phyloP scores from a whole-genome alignment of 1,140 invertebrate genomes.

The Delia radicum region DNA sequence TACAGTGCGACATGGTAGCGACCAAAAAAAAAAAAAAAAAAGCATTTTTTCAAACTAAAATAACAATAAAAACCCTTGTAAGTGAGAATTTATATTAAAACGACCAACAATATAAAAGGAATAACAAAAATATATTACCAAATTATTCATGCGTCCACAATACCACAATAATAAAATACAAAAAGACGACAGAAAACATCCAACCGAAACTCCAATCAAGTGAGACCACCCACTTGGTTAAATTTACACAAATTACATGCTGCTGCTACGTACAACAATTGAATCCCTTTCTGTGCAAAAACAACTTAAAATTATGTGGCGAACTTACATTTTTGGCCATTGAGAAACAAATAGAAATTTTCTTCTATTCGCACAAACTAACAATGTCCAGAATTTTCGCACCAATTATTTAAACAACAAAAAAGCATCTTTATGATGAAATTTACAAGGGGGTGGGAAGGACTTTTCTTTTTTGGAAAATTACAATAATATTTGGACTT shows the following conservation, averaged over 20 bases:
- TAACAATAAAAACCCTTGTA: not conserved
- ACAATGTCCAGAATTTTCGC: not conserved
- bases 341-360: not conserved
- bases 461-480: too few species aligned
- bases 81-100: not conserved
- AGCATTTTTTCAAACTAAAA: not conserved
- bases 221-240: not conserved
- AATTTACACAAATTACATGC: not conserved
- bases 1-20: not conserved
- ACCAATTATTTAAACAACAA: constrained; percentile 8
- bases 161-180: not conserved
- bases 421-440: not conserved
- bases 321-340: not conserved
- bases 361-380: not conserved
- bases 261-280: not conserved
- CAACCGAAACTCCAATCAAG: not conserved
- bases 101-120: not conserved
- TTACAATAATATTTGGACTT: too few species aligned
- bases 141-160: not conserved
- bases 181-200: not conserved
- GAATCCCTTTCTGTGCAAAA: not conserved
- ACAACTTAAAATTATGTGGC: not conserved
- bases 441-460: too few species aligned
- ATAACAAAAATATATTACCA: not conserved
- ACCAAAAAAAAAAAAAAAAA: too few species aligned